These are phyloP conservation scores for Harpalus rufipes DNA, from an alignment of 2,888 invertebrate species.

Conservation along the genomic window DNA sequence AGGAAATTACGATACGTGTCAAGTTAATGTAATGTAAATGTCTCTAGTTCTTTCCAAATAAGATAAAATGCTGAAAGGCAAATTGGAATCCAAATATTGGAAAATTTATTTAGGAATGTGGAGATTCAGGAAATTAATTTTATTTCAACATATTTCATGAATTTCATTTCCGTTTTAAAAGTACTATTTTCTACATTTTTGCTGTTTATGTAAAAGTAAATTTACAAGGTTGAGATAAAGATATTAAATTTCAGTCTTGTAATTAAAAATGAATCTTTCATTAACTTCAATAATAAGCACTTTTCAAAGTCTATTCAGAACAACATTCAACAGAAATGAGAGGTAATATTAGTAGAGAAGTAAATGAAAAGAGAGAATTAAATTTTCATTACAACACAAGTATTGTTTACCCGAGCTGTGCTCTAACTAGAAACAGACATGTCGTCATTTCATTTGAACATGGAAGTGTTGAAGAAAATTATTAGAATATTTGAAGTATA, in stretches of 20 bases:
- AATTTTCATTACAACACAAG: not conserved
- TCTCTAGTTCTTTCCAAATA: not conserved
- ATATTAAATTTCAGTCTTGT: slow-evolving; percentile 15
- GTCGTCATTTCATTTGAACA: not conserved
- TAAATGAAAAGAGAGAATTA: not conserved
- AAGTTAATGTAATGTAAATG: not conserved
- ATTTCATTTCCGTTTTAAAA: slow-evolving; percentile 26
- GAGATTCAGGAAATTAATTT: slow-evolving; percentile 39
- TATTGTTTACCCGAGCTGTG: not conserved
- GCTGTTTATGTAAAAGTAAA: slow-evolving; percentile 18
- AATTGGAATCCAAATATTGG: slow-evolving; percentile 17
- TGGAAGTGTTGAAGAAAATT: not conserved
- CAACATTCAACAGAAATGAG: not conserved
- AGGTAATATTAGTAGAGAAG: not conserved
- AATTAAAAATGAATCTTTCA: slow-evolving; percentile 19
- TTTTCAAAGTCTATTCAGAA: not conserved
- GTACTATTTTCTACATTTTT: not conserved
- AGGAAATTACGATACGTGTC: too few relatives aligned
- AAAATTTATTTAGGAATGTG: slow-evolving; percentile 39
- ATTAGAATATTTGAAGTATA: not conserved
- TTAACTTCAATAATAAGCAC: not conserved
- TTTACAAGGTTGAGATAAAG: slow-evolving; percentile 21
- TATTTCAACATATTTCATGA: slow-evolving; percentile 33
- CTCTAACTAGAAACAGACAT: not conserved
- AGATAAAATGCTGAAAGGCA: slow-evolving; percentile 19